Base-by-base conservation (phyloP, 2,113 vertebrate genomes). In the Aleadryas rufinucha region DNA sequence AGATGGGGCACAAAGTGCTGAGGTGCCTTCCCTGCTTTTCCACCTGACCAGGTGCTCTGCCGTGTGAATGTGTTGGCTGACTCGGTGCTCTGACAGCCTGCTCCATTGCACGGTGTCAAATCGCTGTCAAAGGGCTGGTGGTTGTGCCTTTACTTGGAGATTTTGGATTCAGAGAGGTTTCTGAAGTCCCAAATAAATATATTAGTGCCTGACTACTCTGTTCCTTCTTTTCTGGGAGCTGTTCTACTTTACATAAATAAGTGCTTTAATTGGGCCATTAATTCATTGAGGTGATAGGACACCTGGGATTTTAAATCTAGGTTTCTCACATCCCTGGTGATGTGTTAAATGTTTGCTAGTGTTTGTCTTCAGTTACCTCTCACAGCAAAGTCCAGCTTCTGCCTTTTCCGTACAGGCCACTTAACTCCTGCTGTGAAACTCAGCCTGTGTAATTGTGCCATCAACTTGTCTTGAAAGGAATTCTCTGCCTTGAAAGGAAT, bases 211-310 rank as follows among this genome's bases (percentile, higher is more conserved):
- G 54, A 77, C 54, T 52, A 13, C 56, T 59, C 33, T 63, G 61
- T 63, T 82, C 44, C 30, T 83, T 33, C 28, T 56, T 72, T 81
- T 90, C 30, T 66, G 68, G 21, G 60, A 84, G 37, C 31, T 94
- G 92, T 52, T 92, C 80, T 84, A 86, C 39, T 95, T 93, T 54
- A 66, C 31, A 19, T 44, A 75, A 92, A 82, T 92, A 71, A 56
- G 39, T 49, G 49, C 44, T 89, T 75, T 95, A 89, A 94, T 64
- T 89, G 80, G 89, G 56, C 56, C 8, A 2, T 66, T 81, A 35
- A 22, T 90, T 94, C 86, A 37, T 3, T 20, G 64, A 53, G 76
- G 83, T 70, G 72, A 30, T 47, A 21, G 50, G 68, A 50, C 88
- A 77, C 42, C n/a, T 66, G 76, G 64, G 90, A 84, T 66, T 94